A percentile compares a stretch with the other conserved stretches of the same genome.
phyloP scores from a whole-genome alignment of 2,888 invertebrate species.

The Stenodema calcarata region DNA sequence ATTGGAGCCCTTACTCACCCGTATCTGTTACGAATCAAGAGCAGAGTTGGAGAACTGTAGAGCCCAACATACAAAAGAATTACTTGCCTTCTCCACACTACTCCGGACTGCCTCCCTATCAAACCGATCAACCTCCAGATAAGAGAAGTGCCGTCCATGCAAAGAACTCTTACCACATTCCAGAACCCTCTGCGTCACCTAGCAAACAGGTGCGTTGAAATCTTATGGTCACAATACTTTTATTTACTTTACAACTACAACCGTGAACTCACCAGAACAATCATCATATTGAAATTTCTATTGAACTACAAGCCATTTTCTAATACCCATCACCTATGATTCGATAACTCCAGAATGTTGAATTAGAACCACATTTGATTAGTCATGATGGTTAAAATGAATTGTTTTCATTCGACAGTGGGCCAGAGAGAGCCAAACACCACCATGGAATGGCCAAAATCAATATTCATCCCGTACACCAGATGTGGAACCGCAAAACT shows the following conservation, averaged over 20 bases:
- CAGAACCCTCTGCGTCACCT: not conserved
- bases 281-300: no score
- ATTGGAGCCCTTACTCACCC: not conserved
- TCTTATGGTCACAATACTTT: no score
- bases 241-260: no score
- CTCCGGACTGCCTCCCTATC: not conserved
- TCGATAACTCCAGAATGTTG: no score
- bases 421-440: slow-evolving; percentile 59
- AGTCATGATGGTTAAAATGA: not conserved
- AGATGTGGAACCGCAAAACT: slow-evolving; percentile 26
- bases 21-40: not conserved
- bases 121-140: not conserved
- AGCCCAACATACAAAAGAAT: not conserved
- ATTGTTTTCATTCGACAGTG: not conserved
- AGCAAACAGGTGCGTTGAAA: not conserved
- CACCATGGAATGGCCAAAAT: slow-evolving; percentile 62
- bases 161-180: not conserved
- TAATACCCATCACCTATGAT: no score
- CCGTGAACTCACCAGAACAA: no score
- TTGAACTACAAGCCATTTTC: no score
- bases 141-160: not conserved
- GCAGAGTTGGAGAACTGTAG: not conserved
- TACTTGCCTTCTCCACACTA: not conserved
- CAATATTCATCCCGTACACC: slow-evolving; percentile 62
- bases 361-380: no score